These are phyloP conservation scores for Cheilosia vernalis DNA, from an alignment of 2,888 invertebrate species.

Conservation along the genomic window DNA sequence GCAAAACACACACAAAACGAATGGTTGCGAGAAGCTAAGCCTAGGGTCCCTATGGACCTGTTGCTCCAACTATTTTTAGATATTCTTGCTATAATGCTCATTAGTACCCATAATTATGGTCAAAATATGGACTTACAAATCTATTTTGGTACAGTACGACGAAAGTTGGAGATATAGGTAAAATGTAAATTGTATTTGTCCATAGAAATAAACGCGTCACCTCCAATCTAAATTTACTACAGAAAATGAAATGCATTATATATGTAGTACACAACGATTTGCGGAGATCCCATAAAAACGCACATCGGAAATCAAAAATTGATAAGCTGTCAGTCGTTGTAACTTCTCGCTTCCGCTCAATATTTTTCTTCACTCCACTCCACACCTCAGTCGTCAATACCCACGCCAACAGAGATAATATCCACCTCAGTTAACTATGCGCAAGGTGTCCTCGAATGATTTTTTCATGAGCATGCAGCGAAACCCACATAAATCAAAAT, in stretches of 20 bases:
- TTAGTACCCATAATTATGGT: too few relatives aligned
- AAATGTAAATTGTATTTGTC: too few relatives aligned
- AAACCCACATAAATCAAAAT: conserved; percentile 17
- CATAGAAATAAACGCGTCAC: too few relatives aligned
- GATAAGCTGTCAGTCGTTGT: background rate
- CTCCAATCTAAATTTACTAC: too few relatives aligned
- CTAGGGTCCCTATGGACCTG: too few relatives aligned
- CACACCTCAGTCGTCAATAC: background rate
- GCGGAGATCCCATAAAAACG: background rate
- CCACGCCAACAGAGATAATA: background rate
- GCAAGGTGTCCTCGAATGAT: background rate
- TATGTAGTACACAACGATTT: background rate
- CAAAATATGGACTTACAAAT: too few relatives aligned
- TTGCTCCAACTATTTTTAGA: too few relatives aligned
- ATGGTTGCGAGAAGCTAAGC: too few relatives aligned
- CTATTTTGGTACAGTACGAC: too few relatives aligned
- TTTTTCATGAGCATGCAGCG: background rate
- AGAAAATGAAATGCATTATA: background rate
- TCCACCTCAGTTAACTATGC: background rate
- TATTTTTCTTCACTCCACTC: background rate
- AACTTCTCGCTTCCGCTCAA: background rate
- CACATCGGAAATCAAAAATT: background rate
- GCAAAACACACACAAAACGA: too few relatives aligned
- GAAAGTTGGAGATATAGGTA: too few relatives aligned
- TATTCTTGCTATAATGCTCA: too few relatives aligned